Percentiles rank a stretch among this genome's conserved stretches.
These are phyloP conservation scores for Ditula angustiorana DNA, from an alignment of 2,888 invertebrate species.

Conservation along the genomic window DNA sequence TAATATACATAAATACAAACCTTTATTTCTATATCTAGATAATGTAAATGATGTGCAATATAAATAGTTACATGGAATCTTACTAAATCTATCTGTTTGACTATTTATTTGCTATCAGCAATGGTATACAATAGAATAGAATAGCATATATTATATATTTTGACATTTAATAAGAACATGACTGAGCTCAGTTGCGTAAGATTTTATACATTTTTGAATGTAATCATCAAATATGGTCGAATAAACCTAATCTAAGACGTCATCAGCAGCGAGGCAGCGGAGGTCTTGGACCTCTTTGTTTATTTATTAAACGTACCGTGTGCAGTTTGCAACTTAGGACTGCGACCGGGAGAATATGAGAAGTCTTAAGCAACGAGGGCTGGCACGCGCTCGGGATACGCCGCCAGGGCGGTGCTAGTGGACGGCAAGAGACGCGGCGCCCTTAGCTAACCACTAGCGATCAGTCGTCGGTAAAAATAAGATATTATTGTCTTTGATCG, in stretches of 20 bases:
- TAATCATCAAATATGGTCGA: no score
- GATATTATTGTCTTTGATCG: not conserved
- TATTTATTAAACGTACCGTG: not conserved
- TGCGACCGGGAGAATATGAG: not conserved
- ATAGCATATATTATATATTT: constrained; percentile 22
- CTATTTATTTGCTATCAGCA: constrained; percentile 30
- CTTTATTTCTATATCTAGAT: constrained; percentile 24
- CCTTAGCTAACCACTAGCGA: not conserved
- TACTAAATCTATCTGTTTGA: constrained; percentile 19
- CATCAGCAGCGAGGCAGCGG: not conserved
- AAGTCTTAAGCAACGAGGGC: not conserved
- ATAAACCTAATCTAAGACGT: not conserved
- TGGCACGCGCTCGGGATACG: not conserved
- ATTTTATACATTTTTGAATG: no score
- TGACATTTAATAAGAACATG: constrained; percentile 21
- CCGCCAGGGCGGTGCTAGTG: not conserved
- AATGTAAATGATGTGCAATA: constrained; percentile 20
- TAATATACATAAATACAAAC: constrained; percentile 28
- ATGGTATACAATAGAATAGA: constrained; percentile 24
- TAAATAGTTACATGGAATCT: constrained; percentile 26
- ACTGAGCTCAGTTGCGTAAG: not conserved
- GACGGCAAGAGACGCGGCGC: not conserved
- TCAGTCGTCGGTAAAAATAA: not conserved
- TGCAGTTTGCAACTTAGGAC: not conserved
- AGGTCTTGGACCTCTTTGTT: not conserved